Conservation (phyloP, 2,888 invertebrate species). For the Cecidostiba fungosa region DNA sequence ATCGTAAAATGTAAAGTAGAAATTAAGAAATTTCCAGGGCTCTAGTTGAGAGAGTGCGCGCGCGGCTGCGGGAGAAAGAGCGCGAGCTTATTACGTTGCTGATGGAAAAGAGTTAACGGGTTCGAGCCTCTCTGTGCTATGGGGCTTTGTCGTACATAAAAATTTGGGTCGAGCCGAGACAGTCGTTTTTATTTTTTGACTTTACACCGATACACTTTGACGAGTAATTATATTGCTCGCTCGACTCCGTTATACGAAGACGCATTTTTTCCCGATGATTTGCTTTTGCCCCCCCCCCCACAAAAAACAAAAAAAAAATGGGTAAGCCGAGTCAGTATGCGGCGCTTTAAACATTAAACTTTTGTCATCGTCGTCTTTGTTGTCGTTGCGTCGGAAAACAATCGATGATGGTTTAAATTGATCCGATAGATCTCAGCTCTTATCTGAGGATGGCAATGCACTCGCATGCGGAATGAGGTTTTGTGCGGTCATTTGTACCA, state of each 20-base stretch:
- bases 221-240: constrained; percentile 51
- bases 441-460: constrained; percentile 15
- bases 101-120: constrained; percentile 60
- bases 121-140: constrained; percentile 8
- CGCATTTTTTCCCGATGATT: background rate
- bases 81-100: constrained; percentile 34
- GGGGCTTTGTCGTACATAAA: constrained; percentile 50
- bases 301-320: background rate
- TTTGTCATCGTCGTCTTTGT: background rate
- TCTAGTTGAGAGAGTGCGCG: constrained; percentile 23
- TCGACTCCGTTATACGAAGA: constrained; percentile 31
- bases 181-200: constrained; percentile 32
- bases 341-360: background rate
- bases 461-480: background rate
- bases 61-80: background rate
- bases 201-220: constrained; percentile 52
- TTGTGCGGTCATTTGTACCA: constrained; percentile 19
- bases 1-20: constrained; percentile 54
- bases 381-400: background rate
- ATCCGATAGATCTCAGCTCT: background rate
- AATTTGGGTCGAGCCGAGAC: constrained; percentile 52
- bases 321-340: background rate
- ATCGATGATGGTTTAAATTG: background rate
- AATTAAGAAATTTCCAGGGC: constrained; percentile 54
- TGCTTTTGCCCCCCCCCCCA: too few relatives aligned